Percentiles rank a stretch among this genome's conserved stretches.
Evolutionary conservation across 2,888 invertebrate genomes (phyloP).

Genomic region (Spodoptera littoralis): DNA sequence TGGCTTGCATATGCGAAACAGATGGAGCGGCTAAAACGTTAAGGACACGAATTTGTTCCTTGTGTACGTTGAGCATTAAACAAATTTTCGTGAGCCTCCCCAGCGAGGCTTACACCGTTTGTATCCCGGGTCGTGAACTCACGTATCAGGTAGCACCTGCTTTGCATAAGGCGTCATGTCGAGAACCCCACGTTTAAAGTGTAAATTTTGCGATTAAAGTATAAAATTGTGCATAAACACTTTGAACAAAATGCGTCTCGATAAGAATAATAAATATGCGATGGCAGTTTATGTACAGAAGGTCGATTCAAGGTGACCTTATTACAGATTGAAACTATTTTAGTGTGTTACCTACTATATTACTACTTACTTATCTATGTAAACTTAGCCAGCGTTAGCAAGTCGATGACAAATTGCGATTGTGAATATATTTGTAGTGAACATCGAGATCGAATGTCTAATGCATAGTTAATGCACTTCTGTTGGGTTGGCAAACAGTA

Average conservation of each 20-base stretch:
- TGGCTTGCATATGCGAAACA: conserved; percentile 57
- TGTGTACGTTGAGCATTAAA: conserved; percentile 50
- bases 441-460: conserved; percentile 60
- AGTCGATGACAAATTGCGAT: conserved; percentile 53
- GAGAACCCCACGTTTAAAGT: conserved; percentile 83
- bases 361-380: conserved; percentile 25
- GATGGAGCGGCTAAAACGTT: conserved; percentile 31
- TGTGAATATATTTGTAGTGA: conserved; percentile 58
- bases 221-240: conserved; percentile 82
- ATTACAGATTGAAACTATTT: conserved; percentile 54
- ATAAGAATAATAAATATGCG: conserved; percentile 77
- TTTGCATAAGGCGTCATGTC: conserved; percentile 88
- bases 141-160: conserved; percentile 88
- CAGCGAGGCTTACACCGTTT: conserved; percentile 67
- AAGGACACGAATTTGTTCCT: conserved; percentile 56
- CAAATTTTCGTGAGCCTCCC: conserved; percentile 59
- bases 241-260: conserved; percentile 72
- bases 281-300: conserved; percentile 63
- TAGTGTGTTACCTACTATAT: conserved; percentile 34
- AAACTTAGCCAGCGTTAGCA: conserved; percentile 16
- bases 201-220: conserved; percentile 86
- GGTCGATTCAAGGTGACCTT: conserved; percentile 77
- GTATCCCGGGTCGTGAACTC: conserved; percentile 64
- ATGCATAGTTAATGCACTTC: conserved; percentile 62
- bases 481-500: conserved; percentile 54